Percentiles rank a stretch among this genome's conserved stretches.
Conservation (phyloP, 2,797 vertebrate genomes). For the Oreonectes daqikongensis region DNA sequence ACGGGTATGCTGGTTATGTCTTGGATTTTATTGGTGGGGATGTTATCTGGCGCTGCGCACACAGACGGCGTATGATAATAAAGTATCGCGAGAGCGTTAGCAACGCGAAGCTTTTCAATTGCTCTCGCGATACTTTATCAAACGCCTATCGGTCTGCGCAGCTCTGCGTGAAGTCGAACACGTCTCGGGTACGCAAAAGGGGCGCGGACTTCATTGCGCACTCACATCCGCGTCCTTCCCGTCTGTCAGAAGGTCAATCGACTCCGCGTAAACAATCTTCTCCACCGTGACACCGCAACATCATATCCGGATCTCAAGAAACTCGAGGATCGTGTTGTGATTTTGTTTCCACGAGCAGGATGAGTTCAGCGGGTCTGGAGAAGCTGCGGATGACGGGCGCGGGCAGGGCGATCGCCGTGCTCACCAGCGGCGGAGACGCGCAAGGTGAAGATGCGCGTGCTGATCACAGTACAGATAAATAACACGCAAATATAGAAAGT, state of each 20-base stretch:
- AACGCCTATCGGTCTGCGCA: too few species aligned
- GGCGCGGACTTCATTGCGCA: neutral
- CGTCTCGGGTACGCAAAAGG: neutral
- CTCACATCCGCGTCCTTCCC: neutral
- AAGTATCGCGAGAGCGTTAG: too few species aligned
- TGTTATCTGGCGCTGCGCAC: too few species aligned
- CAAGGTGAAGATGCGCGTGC: conserved; percentile 79
- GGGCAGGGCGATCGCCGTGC: conserved; percentile 87
- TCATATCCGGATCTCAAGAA: too few species aligned
- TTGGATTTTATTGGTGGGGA: too few species aligned
- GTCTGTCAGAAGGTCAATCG: conserved; percentile 29
- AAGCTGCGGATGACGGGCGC: conserved; percentile 87
- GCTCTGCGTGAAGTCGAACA: too few species aligned
- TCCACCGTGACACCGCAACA: neutral
- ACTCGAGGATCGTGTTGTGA: neutral
- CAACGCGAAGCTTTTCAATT: too few species aligned
- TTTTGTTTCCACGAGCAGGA: conserved; percentile 53
- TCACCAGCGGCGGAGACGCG: conserved; percentile 94
- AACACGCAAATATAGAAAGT: neutral
- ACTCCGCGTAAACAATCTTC: neutral
- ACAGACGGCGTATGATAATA: too few species aligned
- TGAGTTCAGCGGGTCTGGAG: conserved; percentile 81
- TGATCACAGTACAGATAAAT: neutral
- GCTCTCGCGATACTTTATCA: too few species aligned
- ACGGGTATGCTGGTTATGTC: too few species aligned